A percentile compares a stretch with the other conserved stretches of the same genome.
Evolutionary conservation across 2,113 vertebrate species (phyloP).

Genomic region (Nothoprocta pentlandii): DNA sequence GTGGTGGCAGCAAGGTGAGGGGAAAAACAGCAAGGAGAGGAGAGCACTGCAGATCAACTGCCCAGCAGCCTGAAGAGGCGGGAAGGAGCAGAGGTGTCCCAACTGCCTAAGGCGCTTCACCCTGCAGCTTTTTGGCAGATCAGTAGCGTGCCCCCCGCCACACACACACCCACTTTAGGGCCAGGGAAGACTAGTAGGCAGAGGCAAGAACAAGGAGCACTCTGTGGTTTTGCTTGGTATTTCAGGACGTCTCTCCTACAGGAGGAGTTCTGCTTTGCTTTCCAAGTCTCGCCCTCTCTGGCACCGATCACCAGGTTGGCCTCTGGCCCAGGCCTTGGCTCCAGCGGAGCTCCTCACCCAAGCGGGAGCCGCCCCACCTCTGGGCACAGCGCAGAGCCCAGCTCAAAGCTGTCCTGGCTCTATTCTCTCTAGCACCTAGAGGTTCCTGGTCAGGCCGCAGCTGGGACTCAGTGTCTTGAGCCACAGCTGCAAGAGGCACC

Average conservation of each 20-base stretch:
- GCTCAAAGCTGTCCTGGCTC: constrained; percentile 40
- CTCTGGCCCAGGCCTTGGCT: constrained; percentile 51
- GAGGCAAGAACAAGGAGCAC: constrained; percentile 61
- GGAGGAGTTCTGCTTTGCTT: constrained; percentile 51
- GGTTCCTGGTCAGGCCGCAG: background rate
- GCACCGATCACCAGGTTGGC: constrained; percentile 51
- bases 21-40: background rate
- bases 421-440: background rate
- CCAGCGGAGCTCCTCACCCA: constrained; percentile 52
- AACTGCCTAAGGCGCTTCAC: background rate
- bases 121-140: background rate
- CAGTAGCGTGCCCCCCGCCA: background rate
- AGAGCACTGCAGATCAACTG: background rate
- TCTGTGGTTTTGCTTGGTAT: constrained; percentile 63
- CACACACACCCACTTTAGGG: background rate
- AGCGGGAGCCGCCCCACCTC: constrained; percentile 61
- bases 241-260: constrained; percentile 60
- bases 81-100: background rate
- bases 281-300: constrained; percentile 68
- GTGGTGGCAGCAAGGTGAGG: background rate
- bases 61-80: background rate
- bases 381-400: background rate
- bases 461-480: background rate
- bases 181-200: constrained; percentile 43
- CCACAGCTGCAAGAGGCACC: background rate